A percentile compares a stretch with the other conserved stretches of the same genome.
These are phyloP conservation scores for Lateolabrax maculatus DNA, from an alignment of 2,797 vertebrate genomes.

Conservation along the genomic window DNA sequence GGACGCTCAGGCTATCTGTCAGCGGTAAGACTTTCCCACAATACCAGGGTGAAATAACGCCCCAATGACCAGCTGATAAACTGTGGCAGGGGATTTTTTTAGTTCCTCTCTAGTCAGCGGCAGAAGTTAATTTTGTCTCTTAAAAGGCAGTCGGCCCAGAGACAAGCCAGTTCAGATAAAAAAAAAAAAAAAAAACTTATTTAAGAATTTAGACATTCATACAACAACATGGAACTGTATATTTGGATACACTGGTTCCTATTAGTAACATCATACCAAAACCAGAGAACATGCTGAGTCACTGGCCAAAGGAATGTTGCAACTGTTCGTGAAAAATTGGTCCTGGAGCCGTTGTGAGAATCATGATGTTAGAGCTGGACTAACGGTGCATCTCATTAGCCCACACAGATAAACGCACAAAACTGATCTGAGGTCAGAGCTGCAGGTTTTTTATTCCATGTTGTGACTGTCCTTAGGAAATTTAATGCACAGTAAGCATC, in stretches of 20 bases:
- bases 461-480: background rate
- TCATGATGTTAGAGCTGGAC: slow-evolving; percentile 33
- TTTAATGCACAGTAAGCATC: slow-evolving; percentile 32
- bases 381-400: slow-evolving; percentile 6
- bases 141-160: background rate
- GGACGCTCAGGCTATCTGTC: slow-evolving; percentile 94
- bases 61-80: background rate
- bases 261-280: slow-evolving; percentile 28
- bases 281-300: slow-evolving; percentile 23
- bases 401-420: background rate
- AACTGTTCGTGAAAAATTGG: slow-evolving; percentile 30
- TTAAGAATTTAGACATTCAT: background rate
- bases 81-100: background rate
- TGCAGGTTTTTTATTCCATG: slow-evolving; percentile 7
- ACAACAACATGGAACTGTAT: background rate
- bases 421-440: slow-evolving; percentile 20
- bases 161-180: background rate
- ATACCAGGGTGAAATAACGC: background rate
- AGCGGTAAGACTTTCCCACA: slow-evolving; percentile 84
- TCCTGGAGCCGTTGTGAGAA: slow-evolving; percentile 47
- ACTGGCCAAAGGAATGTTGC: slow-evolving; percentile 58
- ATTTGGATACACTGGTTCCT: background rate
- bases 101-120: slow-evolving; percentile 20
- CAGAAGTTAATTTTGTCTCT: background rate
- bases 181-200: background rate